Conservation (phyloP, 1,140 invertebrate species). For the Oedothorax gibbosus region DNA sequence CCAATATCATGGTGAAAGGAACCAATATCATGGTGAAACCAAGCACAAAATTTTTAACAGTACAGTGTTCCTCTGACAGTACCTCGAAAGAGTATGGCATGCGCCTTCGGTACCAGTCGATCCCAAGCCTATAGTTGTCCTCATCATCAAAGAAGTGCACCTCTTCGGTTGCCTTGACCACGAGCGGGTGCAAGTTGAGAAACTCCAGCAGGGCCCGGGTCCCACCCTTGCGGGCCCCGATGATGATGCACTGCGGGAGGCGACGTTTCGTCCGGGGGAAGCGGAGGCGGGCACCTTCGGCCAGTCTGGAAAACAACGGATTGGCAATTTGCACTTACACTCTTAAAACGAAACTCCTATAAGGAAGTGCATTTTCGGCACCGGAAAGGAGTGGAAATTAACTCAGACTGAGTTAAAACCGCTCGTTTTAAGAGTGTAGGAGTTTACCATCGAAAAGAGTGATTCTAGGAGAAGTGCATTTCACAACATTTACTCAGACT, state of each 20-base stretch:
- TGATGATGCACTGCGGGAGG: constrained; percentile 70
- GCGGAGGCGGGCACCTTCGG: constrained; percentile 43
- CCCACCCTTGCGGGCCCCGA: constrained; percentile 71
- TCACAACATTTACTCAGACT: no score
- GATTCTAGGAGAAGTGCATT: no score
- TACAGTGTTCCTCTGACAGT: no score
- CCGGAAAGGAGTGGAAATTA: no score
- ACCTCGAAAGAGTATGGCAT: constrained; percentile 70
- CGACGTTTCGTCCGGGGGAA: constrained; percentile 63
- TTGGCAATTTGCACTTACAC: neutral
- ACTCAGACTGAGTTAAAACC: no score
- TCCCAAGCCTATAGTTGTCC: constrained; percentile 67
- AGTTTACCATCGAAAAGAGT: no score
- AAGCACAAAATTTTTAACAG: no score
- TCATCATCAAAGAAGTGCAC: constrained; percentile 71
- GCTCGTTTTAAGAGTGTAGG: no score
- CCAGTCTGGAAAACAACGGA: constrained; percentile 5
- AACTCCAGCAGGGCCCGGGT: constrained; percentile 71
- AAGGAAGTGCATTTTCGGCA: no score
- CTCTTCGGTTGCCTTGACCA: constrained; percentile 68
- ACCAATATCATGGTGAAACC: no score
- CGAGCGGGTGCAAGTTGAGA: constrained; percentile 68
- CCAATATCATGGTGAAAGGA: no score
- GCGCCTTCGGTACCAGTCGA: constrained; percentile 69
- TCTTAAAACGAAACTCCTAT: no score